Base-by-base conservation (phyloP, 2,113 vertebrate genomes). In the Sander vitreus region DNA sequence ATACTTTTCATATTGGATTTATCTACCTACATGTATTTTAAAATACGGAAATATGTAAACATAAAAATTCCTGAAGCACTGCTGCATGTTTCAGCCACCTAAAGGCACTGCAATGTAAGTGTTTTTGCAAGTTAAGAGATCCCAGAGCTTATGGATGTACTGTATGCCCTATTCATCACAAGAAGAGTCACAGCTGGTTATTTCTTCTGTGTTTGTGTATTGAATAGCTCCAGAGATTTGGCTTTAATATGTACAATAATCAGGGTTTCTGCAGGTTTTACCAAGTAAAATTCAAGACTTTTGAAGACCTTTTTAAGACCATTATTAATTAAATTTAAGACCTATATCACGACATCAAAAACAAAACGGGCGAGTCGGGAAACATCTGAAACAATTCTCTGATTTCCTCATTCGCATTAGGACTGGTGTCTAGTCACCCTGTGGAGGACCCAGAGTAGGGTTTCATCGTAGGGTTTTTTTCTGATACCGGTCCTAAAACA, bases 191-290 rank as follows among this genome's bases (percentile, higher is more conserved):
- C 3, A 50, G 23, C 21, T 47, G 23, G 7, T 59, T 67, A 25
- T 70, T 73, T 53, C 16, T 25, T 66, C 15, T 51, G 2, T 64
- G 68, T 58, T 53, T 58, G 1, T 30, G 30, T 12, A 16, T 67
- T 62, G 39, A 43, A 45, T 69, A 15, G 51, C 43, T 59, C 12
- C 7, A 54, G 45, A 82, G 15, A 64, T 39, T 39, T 57, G 13
- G 25, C 25, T 78, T 78, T 78, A 53, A 71, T 71, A 18, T 27
- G 33, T 33, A 33, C 5, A 33, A 6, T 33, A 33, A 33, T 33
- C 33, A 33, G 33, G 33, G 33, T 6, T 33, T 33, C 33, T 33
- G 33, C 33, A 33, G 33, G 33, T 33, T 33, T 33, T 33, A 33
- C 33, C 33, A 33, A 33, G 33, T 33, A 6, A 33, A 33, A 33